phyloP scores from a whole-genome alignment of 1,140 invertebrate genomes.

The Mactra quadrangularis region DNA sequence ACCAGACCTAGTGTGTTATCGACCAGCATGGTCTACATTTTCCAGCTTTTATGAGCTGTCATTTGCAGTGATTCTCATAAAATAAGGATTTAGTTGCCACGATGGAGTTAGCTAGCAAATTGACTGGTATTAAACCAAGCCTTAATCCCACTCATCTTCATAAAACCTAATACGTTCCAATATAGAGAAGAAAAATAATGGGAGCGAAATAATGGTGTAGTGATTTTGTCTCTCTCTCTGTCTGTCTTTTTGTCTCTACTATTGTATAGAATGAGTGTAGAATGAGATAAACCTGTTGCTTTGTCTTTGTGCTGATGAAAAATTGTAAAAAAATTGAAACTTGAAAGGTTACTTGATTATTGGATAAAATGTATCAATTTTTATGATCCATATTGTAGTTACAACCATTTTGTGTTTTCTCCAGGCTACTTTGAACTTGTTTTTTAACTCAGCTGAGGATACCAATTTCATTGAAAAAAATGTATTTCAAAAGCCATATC shows the following conservation, averaged over 20 bases:
- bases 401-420: too few species aligned
- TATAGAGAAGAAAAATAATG: slow-evolving; percentile 13
- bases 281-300: background rate
- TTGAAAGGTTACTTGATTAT: too few species aligned
- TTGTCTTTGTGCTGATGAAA: background rate
- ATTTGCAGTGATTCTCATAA: slow-evolving; percentile 48
- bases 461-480: too few species aligned
- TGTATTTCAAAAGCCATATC: too few species aligned
- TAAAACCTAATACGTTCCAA: slow-evolving; percentile 32
- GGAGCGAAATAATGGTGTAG: background rate
- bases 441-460: too few species aligned
- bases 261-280: too few species aligned
- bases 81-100: slow-evolving; percentile 33
- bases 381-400: too few species aligned
- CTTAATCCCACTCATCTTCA: slow-evolving; percentile 33
- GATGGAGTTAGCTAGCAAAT: slow-evolving; percentile 11
- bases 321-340: too few species aligned
- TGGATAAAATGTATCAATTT: too few species aligned
- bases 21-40: background rate
- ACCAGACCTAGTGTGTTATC: too few species aligned
- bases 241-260: too few species aligned
- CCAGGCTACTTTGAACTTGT: too few species aligned
- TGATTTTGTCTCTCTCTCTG: background rate
- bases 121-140: slow-evolving; percentile 44
- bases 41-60: slow-evolving; percentile 30